Evolutionary conservation across 1,140 invertebrate species (phyloP).

Genomic region (Cydia strobilella): DNA sequence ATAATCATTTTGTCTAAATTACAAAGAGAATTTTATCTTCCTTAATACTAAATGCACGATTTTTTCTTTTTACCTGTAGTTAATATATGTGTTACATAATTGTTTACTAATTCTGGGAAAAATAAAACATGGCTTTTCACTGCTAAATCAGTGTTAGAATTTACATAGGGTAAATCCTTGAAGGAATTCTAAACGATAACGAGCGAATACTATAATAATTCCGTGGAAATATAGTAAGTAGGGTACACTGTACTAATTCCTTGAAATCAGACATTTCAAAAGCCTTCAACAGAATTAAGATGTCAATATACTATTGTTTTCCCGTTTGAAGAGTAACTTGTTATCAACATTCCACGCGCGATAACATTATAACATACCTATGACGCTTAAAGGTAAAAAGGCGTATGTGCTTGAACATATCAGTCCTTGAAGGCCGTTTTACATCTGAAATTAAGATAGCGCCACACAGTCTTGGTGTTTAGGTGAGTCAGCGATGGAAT

Average conservation of each 20-base stretch:
- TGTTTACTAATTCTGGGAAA: no score
- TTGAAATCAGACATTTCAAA: not conserved
- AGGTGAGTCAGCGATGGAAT: not conserved
- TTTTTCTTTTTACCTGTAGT: no score
- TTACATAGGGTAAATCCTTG: no score
- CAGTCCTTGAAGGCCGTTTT: not conserved
- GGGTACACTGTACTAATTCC: not conserved
- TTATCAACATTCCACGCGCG: not conserved
- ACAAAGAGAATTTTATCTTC: not conserved
- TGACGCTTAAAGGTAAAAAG: not conserved
- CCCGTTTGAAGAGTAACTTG: not conserved
- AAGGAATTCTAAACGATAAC: no score
- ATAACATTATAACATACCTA: not conserved
- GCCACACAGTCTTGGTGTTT: slow-evolving; percentile 1
- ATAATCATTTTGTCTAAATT: not conserved
- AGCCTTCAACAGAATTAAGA: not conserved
- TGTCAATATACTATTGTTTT: not conserved
- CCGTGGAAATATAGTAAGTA: no score
- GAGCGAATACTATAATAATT: no score
- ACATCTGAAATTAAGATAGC: not conserved
- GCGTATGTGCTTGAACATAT: not conserved
- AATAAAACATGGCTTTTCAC: no score
- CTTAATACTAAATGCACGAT: no score
- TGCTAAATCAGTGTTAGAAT: no score
- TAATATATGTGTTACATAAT: no score